Conservation (phyloP, 2,113 vertebrate genomes). For the Sciurus niger region DNA sequence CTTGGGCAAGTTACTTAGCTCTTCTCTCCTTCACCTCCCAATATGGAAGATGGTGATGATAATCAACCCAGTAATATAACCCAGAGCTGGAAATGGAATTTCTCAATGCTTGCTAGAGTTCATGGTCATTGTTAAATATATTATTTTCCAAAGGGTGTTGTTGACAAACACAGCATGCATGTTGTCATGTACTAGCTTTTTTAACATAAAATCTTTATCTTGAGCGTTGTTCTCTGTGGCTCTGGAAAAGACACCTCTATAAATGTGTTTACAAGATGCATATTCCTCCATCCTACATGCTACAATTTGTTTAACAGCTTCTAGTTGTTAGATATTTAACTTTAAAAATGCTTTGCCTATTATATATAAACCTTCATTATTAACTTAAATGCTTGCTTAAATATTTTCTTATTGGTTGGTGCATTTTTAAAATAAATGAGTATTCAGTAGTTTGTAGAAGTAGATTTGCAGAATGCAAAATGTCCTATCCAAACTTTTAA, state of each 20-base stretch:
- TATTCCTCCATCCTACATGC: background rate
- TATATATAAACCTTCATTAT: background rate
- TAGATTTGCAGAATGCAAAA: background rate
- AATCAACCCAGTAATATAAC: background rate
- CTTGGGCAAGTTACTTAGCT: background rate
- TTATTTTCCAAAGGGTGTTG: background rate
- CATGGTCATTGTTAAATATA: background rate
- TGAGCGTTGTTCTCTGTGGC: background rate
- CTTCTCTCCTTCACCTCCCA: background rate
- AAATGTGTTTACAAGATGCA: background rate
- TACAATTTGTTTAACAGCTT: background rate
- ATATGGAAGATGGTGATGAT: background rate
- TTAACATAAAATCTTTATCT: constrained; percentile 37
- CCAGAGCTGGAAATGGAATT: background rate
- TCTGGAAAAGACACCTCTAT: background rate
- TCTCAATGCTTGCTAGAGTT: background rate
- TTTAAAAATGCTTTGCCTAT: background rate
- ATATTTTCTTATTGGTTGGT: constrained; percentile 17
- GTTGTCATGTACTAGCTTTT: constrained; percentile 10
- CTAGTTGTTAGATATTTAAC: background rate
- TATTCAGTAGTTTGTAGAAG: background rate
- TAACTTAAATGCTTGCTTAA: background rate
- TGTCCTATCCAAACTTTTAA: background rate
- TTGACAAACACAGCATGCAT: background rate
- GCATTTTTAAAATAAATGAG: background rate